Evolutionary conservation across 1,140 invertebrate genomes (phyloP).

Genomic region (Globodera ellingtonae): DNA sequence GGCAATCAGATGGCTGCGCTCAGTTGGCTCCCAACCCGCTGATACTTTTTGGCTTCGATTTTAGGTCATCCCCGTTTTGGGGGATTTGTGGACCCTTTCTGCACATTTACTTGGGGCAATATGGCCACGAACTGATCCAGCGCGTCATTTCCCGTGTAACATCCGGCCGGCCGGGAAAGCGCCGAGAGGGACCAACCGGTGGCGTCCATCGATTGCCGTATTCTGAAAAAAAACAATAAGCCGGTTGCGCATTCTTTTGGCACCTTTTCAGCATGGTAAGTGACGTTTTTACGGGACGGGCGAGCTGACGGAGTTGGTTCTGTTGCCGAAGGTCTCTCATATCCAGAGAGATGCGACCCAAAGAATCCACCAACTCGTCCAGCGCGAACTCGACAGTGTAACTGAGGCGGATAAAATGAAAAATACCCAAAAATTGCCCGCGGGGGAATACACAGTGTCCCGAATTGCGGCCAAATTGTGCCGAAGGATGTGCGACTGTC

Average conservation of each 20-base stretch:
- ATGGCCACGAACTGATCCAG: slow-evolving; percentile 45
- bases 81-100: too few species aligned
- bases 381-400: slow-evolving; percentile 42
- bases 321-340: slow-evolving; percentile 23
- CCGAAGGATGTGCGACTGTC: slow-evolving; percentile 39
- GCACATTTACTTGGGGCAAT: slow-evolving; percentile 24
- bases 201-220: slow-evolving; percentile 35
- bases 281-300: slow-evolving; percentile 9
- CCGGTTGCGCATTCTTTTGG: neutral
- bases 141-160: slow-evolving; percentile 26
- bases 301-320: slow-evolving; percentile 5
- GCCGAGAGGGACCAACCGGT: slow-evolving; percentile 32
- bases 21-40: too few species aligned
- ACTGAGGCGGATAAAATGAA: neutral
- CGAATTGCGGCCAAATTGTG: slow-evolving; percentile 42
- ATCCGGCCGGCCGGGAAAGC: slow-evolving; percentile 29
- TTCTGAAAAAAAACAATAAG: neutral
- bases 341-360: slow-evolving; percentile 44
- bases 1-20: too few species aligned
- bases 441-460: slow-evolving; percentile 31
- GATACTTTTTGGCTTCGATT: too few species aligned
- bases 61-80: too few species aligned
- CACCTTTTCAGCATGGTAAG: slow-evolving; percentile 23
- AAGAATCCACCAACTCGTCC: slow-evolving; percentile 41
- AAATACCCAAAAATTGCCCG: neutral